Base-by-base conservation (phyloP, 2,797 vertebrate genomes). In the Onychomys leucogaster region DNA sequence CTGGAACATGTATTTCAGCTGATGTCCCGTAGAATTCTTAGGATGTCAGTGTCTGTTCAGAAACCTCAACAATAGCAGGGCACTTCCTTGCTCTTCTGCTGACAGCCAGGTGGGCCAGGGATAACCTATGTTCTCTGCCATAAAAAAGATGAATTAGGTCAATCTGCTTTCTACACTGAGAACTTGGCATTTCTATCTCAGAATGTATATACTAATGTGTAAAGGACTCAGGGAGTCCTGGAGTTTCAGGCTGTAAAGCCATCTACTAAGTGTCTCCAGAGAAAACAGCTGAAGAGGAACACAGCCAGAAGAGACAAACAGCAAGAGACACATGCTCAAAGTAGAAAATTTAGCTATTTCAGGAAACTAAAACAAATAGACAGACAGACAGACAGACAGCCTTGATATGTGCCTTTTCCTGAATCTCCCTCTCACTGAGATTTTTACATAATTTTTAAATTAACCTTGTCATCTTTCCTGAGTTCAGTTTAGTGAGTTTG, bases 361-460 rank as follows among this genome's bases (percentile, higher is more conserved):
- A 32, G 12, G 4, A 49, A 32, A 77, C 75, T 77, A 49, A 49
- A 29, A 16, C 75, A 76, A 43, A 46, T 7, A 75, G 71, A 43
- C 34, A 10, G 37, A 41, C n/a, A n/a, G 37, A 41, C n/a, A n/a
- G n/a, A n/a, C 10, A 77, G 27, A 32, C 3, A 9, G 27, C 75
- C 27, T 29, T 32, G 25, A 32, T 32, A 32, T 77, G 27, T 46
- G 12, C 16, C 75, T 7, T 76, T 78, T 78, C 52, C 19, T 81
- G 4, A 11, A 67, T 86, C 37, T 49, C 41, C 41, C 71, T 69
- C 78, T 89, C 73, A 94, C 27, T 37, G 17, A 96, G 27, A 85
- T 14, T 77, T 85, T 43, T 82, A 25, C n/a, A 32, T 63, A 59
- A 83, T 95, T 89, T 32, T 3, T 49, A 92, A 95, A 86, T 78